phyloP scores from a whole-genome alignment of 2,113 vertebrate genomes.

The Regulus satrapa region DNA sequence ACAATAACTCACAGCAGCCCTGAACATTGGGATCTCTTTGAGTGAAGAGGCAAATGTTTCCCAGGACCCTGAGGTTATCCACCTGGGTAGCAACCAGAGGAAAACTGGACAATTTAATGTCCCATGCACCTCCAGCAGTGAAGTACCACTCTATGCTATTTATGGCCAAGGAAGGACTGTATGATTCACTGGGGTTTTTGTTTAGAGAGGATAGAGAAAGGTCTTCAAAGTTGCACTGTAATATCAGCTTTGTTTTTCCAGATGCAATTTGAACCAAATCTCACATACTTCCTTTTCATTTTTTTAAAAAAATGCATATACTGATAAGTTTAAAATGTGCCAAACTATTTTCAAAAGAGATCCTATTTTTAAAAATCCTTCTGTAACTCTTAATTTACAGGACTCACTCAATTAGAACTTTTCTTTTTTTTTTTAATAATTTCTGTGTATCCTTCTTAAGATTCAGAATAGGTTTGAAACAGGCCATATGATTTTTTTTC shows the following conservation, averaged over 20 bases:
- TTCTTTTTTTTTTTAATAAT: neutral
- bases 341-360: neutral
- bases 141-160: neutral
- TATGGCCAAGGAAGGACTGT: neutral
- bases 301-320: neutral
- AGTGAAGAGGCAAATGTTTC: conserved; percentile 12
- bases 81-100: conserved; percentile 14
- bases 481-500: neutral
- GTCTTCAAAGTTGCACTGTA: neutral
- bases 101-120: neutral
- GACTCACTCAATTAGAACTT: neutral
- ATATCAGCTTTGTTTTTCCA: neutral
- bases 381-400: neutral
- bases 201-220: neutral
- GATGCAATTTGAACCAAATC: neutral
- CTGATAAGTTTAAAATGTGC: neutral
- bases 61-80: conserved; percentile 54
- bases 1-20: conserved; percentile 20
- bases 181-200: neutral
- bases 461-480: neutral
- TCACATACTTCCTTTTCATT: neutral
- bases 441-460: neutral
- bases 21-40: neutral
- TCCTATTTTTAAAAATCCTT: neutral
- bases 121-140: neutral